These are phyloP conservation scores for Anoura caudifer DNA, from an alignment of 2,113 vertebrate species.

Conservation along the genomic window DNA sequence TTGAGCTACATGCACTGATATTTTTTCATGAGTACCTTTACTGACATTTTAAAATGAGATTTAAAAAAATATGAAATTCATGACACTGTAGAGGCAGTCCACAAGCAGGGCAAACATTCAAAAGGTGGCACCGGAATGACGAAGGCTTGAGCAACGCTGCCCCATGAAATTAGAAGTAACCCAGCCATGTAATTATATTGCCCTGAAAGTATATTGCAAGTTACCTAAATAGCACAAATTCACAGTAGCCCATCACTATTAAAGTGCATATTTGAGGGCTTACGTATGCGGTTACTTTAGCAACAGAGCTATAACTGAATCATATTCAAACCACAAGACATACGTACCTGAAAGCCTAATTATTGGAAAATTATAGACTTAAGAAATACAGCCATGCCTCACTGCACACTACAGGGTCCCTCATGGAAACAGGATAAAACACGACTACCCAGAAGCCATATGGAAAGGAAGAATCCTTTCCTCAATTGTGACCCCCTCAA, in stretches of 20 bases:
- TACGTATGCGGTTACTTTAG: slow-evolving; percentile 34
- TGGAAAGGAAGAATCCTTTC: neutral
- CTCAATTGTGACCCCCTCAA: neutral
- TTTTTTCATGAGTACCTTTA: neutral
- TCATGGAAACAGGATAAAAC: neutral
- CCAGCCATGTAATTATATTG: slow-evolving; percentile 64
- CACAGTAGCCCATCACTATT: neutral
- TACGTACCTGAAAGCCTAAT: slow-evolving; percentile 29
- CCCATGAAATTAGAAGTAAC: slow-evolving; percentile 70
- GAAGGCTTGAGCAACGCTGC: slow-evolving; percentile 28
- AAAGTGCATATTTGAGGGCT: neutral
- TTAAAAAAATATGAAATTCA: neutral
- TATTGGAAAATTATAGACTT: slow-evolving; percentile 36
- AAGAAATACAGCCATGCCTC: neutral
- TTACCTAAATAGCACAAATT: slow-evolving; percentile 30
- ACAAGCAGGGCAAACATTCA: neutral
- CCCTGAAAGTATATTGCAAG: slow-evolving; percentile 22
- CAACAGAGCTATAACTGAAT: slow-evolving; percentile 46
- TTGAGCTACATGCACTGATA: neutral
- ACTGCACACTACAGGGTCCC: neutral
- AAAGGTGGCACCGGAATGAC: neutral
- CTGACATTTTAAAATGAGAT: neutral
- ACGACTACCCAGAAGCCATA: neutral
- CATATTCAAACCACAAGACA: slow-evolving; percentile 4
- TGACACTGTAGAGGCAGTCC: neutral